Evolutionary conservation across 1,140 invertebrate species (phyloP).

Genomic region (Tenebrio molitor): DNA sequence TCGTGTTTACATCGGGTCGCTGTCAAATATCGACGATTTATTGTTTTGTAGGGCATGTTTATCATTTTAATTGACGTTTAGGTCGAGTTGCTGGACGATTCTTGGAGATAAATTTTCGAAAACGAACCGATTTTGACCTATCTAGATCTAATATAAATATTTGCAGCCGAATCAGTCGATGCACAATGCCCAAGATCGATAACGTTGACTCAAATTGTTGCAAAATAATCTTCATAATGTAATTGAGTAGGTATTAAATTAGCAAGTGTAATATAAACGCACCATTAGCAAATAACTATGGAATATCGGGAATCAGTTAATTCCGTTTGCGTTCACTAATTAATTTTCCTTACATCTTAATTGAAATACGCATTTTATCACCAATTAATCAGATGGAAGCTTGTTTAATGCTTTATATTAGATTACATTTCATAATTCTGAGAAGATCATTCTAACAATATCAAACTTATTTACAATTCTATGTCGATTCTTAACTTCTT

Average conservation of each 20-base stretch:
- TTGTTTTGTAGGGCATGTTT: conserved; percentile 16
- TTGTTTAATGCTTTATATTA: background rate
- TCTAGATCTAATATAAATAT: too few relatives aligned
- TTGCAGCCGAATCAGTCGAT: too few relatives aligned
- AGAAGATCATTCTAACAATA: conserved; percentile 13
- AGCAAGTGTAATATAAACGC: conserved; percentile 14
- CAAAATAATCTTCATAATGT: conserved; percentile 12
- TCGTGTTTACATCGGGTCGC: background rate
- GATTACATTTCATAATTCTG: conserved; percentile 14
- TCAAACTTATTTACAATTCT: conserved; percentile 12
- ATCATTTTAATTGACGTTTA: conserved; percentile 28
- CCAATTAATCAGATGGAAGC: conserved; percentile 8
- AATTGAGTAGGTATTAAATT: conserved; percentile 23
- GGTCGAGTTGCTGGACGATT: conserved; percentile 10
- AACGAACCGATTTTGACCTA: background rate
- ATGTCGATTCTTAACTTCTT: too few relatives aligned
- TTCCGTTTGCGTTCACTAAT: conserved; percentile 7
- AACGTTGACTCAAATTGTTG: too few relatives aligned
- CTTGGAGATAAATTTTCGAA: background rate
- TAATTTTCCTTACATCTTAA: background rate
- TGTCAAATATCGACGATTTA: conserved; percentile 11
- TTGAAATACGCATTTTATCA: too few relatives aligned
- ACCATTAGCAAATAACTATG: background rate
- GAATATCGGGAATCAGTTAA: background rate
- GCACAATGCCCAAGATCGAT: too few relatives aligned